Evolutionary conservation across 1,140 invertebrate genomes (phyloP).

Genomic region (Acromyrmex heyeri): DNA sequence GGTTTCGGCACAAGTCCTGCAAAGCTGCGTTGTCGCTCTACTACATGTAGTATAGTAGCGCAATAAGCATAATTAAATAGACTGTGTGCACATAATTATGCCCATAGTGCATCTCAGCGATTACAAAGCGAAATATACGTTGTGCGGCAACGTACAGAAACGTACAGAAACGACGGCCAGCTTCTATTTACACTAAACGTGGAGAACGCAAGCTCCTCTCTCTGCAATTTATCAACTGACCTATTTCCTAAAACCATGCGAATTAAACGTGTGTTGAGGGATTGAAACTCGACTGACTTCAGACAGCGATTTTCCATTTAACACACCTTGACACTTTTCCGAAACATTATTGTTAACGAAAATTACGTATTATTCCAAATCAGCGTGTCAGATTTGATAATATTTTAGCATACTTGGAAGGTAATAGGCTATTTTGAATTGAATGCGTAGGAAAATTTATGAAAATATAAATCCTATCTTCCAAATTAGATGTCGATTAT

Average conservation of each 20-base stretch:
- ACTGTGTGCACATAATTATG: slow-evolving; percentile 72
- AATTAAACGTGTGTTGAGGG: slow-evolving; percentile 25
- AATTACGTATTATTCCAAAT: neutral
- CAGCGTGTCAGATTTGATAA: neutral
- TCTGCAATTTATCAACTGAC: slow-evolving; percentile 73
- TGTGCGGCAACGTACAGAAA: slow-evolving; percentile 43
- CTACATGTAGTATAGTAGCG: slow-evolving; percentile 22
- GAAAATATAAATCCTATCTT: neutral
- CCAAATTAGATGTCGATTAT: neutral
- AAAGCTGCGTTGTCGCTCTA: slow-evolving; percentile 5
- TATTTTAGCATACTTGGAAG: neutral
- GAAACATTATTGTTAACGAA: neutral
- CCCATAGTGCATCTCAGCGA: slow-evolving; percentile 51
- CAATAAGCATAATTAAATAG: slow-evolving; percentile 73
- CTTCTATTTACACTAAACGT: slow-evolving; percentile 21
- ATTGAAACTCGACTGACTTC: slow-evolving; percentile 23
- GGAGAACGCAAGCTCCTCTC: slow-evolving; percentile 26
- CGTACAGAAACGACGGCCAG: slow-evolving; percentile 40
- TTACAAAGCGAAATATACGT: slow-evolving; percentile 72
- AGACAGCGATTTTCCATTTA: slow-evolving; percentile 20
- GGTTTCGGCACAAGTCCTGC: slow-evolving; percentile 15
- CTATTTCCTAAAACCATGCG: slow-evolving; percentile 71
- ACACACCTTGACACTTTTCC: neutral
- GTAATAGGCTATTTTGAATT: neutral
- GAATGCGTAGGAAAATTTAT: neutral